Base-by-base conservation (phyloP, 2,113 vertebrate genomes). In the Tragelaphus buxtoni region DNA sequence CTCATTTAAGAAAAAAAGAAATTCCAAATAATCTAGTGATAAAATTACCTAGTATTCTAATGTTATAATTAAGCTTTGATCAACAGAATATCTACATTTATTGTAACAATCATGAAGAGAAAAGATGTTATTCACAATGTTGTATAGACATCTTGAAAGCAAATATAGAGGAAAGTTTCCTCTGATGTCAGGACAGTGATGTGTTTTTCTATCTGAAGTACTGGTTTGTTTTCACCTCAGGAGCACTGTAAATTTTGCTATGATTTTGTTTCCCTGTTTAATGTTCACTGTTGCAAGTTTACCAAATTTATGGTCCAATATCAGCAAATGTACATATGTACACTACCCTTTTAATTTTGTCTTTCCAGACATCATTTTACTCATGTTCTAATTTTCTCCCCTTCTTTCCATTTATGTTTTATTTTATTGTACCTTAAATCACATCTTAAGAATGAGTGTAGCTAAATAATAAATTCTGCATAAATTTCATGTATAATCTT, bases 221-320 rank as follows among this genome's bases (percentile, higher is more conserved):
- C 17, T 93, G 32, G 13, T 24, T 39, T 93, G 11, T 77, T 97
- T 97, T 92, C 16, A 79, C 63, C 11, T 85, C 4, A n/a, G 26
- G 11, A 89, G 39, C 45, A 63, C 28, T 72, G 10, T 69, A 93
- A 91, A 84, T 24, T 49, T 30, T 74, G 7, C 39, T 47, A 12
- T 83, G 58, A 89, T 87, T 92, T 63, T 94, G 14, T 63, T 95
- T 80, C 10, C 12, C 53, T 95, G 39, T 80, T 93, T 85, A 91
- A 61, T 77, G 30, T 51, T 91, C 35, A 65, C 42, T 81, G 39
- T n/a, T 58, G 20, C 93, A 93, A 93, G 24, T 22, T 55, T 84
- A 84, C 22, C 49, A 91, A 76, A 69, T 69, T 81, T 88, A 81
- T 61, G 35, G 17, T 10, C 13, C 3, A 76, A 55, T 3, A 88